Base-by-base conservation (phyloP, 1,140 invertebrate genomes). In the Acromyrmex echinatior region DNA sequence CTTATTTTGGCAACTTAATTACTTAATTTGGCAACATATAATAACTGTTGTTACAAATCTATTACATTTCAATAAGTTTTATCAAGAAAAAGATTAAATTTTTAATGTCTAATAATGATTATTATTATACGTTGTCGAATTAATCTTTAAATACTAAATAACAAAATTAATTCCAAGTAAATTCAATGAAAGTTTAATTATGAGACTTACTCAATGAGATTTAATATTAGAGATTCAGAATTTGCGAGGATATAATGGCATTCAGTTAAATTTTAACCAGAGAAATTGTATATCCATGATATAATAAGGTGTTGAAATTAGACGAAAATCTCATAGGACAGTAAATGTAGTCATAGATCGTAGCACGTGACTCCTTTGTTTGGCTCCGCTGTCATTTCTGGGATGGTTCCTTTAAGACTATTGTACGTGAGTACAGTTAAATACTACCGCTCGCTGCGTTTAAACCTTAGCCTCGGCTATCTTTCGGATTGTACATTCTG, bases 281-380 rank as follows among this genome's bases (percentile, higher is more conserved):
- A 21, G 21, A 82, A 73, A 82, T 82, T 62, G 39, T 12, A 45
- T 60, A 21, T 60, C 70, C 12, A 39, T 62, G 53, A n/a, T 3
- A 16, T 73, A 45, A 82, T 58, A 82, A 6, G 16, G 21, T 70
- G 35, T n/a, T 58, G 35, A 71, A 35, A 58, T 73, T 60, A 74
- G 25, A 28, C 12, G 25, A 16, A 60, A 49, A 81, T 58, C 18
- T 86, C 35, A 70, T 35, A 56, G 63, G 77, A 78, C 49, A 70
- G 12, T 28, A 16, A 35, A 51, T 58, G 28, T 62, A 45, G 71
- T 70, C 77, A 84, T 51, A 66, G n/a, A 80, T 28, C 18, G 18
- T 5, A 39, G 90, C 93, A 88, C 92, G 92, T 93, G 92, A 88
- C 77, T 93, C 90, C 92, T 93, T 93, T 93, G 93, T 93, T 93